phyloP scores from a whole-genome alignment of 2,888 invertebrate genomes.

The Homarus gammarus region DNA sequence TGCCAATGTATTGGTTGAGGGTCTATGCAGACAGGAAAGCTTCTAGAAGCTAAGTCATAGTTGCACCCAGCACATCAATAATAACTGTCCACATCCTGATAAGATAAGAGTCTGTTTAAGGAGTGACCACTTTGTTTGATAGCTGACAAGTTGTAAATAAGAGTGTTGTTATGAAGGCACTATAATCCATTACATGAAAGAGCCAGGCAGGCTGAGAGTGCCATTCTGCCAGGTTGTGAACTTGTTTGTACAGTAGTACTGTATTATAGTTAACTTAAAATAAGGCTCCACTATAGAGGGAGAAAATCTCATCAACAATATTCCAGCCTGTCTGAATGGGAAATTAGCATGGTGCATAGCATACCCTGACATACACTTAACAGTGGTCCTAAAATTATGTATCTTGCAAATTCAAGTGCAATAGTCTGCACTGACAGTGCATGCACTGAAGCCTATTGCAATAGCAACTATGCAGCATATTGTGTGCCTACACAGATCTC shows the following conservation, averaged over 20 bases:
- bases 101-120: no score
- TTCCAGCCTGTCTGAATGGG: neutral
- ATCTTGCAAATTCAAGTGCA: neutral
- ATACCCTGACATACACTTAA: neutral
- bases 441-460: constrained; percentile 15
- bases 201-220: neutral
- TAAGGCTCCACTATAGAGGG: no score
- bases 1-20: neutral
- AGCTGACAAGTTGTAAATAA: no score
- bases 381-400: neutral
- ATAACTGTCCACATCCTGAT: no score
- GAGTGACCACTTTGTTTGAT: no score
- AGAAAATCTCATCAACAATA: neutral
- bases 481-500: neutral
- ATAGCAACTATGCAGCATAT: neutral
- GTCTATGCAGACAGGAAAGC: neutral
- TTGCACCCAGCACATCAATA: neutral
- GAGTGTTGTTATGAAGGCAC: neutral
- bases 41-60: neutral
- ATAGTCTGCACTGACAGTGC: neutral
- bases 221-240: neutral
- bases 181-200: neutral
- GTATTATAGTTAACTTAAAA: no score
- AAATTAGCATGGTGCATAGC: neutral
- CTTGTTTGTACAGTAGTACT: no score